Base-by-base conservation (phyloP, 2,113 vertebrate genomes). In the Sprattus sprattus region DNA sequence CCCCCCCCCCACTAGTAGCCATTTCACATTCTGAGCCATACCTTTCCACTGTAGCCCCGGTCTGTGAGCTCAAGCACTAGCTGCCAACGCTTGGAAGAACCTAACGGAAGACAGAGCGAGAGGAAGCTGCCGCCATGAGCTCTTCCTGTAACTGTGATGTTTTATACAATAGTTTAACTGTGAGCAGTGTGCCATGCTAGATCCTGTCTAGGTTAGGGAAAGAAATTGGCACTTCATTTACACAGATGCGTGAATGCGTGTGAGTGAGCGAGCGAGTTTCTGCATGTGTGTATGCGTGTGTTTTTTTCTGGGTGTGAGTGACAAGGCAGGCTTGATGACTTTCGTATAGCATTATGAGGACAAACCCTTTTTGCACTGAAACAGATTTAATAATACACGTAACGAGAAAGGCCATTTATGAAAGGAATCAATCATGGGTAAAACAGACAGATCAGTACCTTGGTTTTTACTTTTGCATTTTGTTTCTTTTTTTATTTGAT, bases 331-430 rank as follows among this genome's bases (percentile, higher is more conserved):
- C 71, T 13, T 78, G 64, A 67, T n/a, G 71, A 32, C 71, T 78
- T 78, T 78, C 71, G 39, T 39, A 78, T 78, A 16, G 71, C 71
- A 78, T 78, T 78, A 78, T 13, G 71, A 78, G 25, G 25, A 67
- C 64, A 67, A 67, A 78, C 71, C 39, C 39, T 15, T 78, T 78
- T 78, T 78, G 71, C 71, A 78, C 71, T 78, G 71, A 78, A 78
- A 78, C 71, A 78, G 39, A 78, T 78, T 28, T 39, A 78, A 39
- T 39, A 78, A 78, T 39, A 78, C 32, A 78, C 32, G 71, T 78
- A 78, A 39, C 4, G 10, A 39, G 28, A 60, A 60, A 7, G 54
- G 22, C 13, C 11, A 75, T 75, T 75, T 75, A 39, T 39, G 71
- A 39, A 39, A 32, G 71, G 32, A 39, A 75, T 39, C 39, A 39